Evolutionary conservation across 2,888 invertebrate genomes (phyloP).

Genomic region (Spisula subtruncata): DNA sequence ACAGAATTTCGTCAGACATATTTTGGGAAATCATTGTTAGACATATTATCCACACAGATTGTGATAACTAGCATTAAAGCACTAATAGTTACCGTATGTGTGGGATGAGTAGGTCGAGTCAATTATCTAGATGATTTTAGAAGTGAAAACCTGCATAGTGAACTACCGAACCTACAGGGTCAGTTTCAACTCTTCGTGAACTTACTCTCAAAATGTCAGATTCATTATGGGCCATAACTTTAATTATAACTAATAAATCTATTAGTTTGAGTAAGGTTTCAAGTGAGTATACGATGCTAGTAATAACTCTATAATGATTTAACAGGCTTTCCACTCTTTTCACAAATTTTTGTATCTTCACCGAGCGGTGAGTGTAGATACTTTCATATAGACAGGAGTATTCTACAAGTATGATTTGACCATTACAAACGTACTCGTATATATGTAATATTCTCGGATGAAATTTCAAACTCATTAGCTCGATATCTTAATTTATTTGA

Average conservation of each 20-base stretch:
- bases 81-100: slow-evolving; percentile 44
- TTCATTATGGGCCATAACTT: slow-evolving; percentile 27
- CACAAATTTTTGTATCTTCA: no score
- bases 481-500: no score
- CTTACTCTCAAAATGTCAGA: slow-evolving; percentile 8
- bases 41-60: slow-evolving; percentile 34
- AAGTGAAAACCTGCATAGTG: neutral
- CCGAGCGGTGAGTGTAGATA: no score
- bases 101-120: neutral
- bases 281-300: neutral
- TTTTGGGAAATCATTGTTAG: slow-evolving; percentile 22
- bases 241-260: slow-evolving; percentile 15
- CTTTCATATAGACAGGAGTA: no score
- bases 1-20: slow-evolving; percentile 51
- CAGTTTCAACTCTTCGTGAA: slow-evolving; percentile 39
- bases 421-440: no score
- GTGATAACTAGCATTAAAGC: slow-evolving; percentile 25
- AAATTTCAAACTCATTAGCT: no score
- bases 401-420: no score
- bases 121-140: slow-evolving; percentile 17
- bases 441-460: no score
- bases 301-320: neutral
- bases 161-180: slow-evolving; percentile 5
- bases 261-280: slow-evolving; percentile 3
- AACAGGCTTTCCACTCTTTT: no score